Percentiles rank a stretch among this genome's conserved stretches.
These are phyloP conservation scores for Calidris pugnax DNA, from an alignment of 2,113 vertebrate genomes.

Conservation along the genomic window DNA sequence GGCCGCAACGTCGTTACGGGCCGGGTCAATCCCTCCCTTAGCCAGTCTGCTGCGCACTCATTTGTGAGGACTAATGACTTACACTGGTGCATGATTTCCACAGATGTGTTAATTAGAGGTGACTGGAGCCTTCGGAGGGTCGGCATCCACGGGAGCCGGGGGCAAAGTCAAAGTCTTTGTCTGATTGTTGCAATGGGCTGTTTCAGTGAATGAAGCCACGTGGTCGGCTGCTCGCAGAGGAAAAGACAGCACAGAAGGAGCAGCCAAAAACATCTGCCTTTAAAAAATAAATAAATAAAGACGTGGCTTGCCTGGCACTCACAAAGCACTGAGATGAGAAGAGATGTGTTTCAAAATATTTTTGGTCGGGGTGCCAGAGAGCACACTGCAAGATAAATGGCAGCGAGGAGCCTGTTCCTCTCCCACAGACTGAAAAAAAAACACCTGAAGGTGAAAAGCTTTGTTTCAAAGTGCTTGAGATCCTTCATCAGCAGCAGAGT, in stretches of 20 bases:
- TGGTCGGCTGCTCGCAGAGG: not conserved
- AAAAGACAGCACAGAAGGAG: not conserved
- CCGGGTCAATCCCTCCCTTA: constrained; percentile 51
- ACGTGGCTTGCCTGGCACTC: not conserved
- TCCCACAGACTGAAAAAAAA: not conserved
- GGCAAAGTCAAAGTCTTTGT: constrained; percentile 47
- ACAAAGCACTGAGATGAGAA: not conserved
- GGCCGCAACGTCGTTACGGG: not conserved
- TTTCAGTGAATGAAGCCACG: not conserved
- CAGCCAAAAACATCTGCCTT: not conserved
- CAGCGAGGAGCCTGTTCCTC: not conserved
- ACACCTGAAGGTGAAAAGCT: constrained; percentile 21
- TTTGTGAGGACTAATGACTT: constrained; percentile 64
- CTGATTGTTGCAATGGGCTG: not conserved
- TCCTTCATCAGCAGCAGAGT: not conserved
- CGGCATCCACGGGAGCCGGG: not conserved
- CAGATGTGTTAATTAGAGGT: constrained; percentile 54
- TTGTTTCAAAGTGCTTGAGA: constrained; percentile 11
- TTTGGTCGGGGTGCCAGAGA: not conserved
- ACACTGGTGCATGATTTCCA: not conserved
- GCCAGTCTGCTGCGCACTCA: constrained; percentile 7
- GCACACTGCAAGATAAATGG: not conserved
- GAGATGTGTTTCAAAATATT: not conserved
- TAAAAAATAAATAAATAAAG: not conserved
- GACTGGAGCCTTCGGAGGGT: constrained; percentile 2